phyloP scores from a whole-genome alignment of 2,797 vertebrate genomes.

The Apogon hyalosoma region DNA sequence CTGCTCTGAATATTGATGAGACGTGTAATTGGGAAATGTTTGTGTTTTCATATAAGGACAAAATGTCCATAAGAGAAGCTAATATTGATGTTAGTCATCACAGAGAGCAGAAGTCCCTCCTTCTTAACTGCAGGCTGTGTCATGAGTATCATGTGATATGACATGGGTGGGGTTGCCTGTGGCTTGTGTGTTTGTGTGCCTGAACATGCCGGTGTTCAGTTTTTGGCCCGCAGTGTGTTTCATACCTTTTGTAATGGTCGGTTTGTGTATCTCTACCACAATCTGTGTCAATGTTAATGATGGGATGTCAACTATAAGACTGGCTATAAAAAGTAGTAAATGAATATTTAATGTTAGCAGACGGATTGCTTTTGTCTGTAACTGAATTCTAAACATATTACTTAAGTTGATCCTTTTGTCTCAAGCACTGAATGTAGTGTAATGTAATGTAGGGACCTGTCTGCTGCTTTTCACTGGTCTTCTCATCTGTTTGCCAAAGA shows the following conservation, averaged over 20 bases:
- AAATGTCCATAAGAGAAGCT: conserved; percentile 4
- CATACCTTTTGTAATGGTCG: conserved; percentile 8
- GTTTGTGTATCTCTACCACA: conserved; percentile 9
- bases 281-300: background rate
- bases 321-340: background rate
- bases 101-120: background rate
- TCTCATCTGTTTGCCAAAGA: too few relatives aligned
- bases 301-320: too few relatives aligned
- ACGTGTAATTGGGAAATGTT: conserved; percentile 12
- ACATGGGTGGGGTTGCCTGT: background rate
- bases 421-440: background rate
- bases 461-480: background rate
- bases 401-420: background rate
- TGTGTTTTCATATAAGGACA: conserved; percentile 27
- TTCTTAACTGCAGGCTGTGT: conserved; percentile 10
- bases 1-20: conserved; percentile 42
- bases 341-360: background rate
- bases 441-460: background rate
- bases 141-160: background rate
- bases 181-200: conserved; percentile 20
- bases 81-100: background rate
- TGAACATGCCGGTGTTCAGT: conserved; percentile 9
- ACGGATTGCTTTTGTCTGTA: background rate
- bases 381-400: conserved; percentile 1
- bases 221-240: background rate